These are phyloP conservation scores for Phoeniculus purpureus DNA, from an alignment of 2,797 vertebrate genomes.

Conservation along the genomic window DNA sequence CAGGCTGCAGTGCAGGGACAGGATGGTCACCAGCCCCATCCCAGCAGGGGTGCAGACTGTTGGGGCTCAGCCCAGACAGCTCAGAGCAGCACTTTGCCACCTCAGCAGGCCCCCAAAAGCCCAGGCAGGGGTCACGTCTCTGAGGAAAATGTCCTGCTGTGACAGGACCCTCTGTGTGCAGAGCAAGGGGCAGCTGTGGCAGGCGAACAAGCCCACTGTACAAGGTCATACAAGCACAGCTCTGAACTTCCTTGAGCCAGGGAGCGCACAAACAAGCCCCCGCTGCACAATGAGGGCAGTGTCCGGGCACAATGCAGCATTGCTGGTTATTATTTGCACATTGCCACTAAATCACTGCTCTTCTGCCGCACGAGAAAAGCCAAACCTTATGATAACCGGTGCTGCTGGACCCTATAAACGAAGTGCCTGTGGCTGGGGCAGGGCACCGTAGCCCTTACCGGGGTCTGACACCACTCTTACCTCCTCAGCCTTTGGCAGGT, in stretches of 20 bases:
- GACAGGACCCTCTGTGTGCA: not conserved
- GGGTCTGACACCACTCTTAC: not conserved
- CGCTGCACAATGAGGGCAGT: slow-evolving; percentile 76
- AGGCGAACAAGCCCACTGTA: slow-evolving; percentile 49
- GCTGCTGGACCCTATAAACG: slow-evolving; percentile 40
- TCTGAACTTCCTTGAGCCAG: slow-evolving; percentile 19
- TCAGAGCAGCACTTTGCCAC: not conserved
- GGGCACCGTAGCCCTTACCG: accelerated
- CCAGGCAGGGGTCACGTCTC: accelerated
- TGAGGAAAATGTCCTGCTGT: not conserved
- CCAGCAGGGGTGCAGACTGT: accelerated
- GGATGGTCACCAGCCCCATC: not conserved
- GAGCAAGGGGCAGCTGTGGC: not conserved
- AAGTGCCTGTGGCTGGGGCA: not conserved
- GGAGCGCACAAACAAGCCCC: slow-evolving; percentile 73
- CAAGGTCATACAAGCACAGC: slow-evolving; percentile 28
- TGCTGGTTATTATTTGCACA: slow-evolving; percentile 51
- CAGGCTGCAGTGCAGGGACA: too few species aligned
- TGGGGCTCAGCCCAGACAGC: not conserved
- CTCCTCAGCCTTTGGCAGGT: not conserved
- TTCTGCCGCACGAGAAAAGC: slow-evolving; percentile 51
- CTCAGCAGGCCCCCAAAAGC: not conserved
- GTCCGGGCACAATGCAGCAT: slow-evolving; percentile 75
- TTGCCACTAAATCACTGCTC: slow-evolving; percentile 66
- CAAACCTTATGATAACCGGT: slow-evolving; percentile 18